Conservation (phyloP, 2,797 vertebrate species). For the Astyanax mexicanus region DNA sequence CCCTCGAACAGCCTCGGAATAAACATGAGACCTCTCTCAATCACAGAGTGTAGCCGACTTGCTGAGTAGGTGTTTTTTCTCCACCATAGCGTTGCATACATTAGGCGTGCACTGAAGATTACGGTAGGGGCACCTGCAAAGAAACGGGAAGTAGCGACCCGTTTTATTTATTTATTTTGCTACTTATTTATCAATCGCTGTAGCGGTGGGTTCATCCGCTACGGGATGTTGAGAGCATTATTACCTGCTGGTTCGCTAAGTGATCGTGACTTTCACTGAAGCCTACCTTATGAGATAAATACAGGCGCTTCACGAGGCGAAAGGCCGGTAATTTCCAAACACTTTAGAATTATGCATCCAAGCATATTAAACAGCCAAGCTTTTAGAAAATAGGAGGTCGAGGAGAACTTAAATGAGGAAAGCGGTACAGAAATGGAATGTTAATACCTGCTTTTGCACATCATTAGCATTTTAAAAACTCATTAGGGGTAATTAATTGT, state of each 20-base stretch:
- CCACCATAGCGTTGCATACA: constrained; percentile 25
- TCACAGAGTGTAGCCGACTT: constrained; percentile 42
- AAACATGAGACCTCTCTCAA: constrained; percentile 50
- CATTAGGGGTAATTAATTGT: constrained; percentile 49
- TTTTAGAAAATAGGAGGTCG: constrained; percentile 81
- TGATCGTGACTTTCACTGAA: constrained; percentile 74
- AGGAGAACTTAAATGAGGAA: constrained; percentile 77
- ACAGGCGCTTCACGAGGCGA: constrained; percentile 74
- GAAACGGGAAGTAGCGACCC: constrained; percentile 4
- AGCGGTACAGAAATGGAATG: constrained; percentile 70
- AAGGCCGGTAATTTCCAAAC: constrained; percentile 78
- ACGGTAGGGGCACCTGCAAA: not conserved
- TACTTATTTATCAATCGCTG: constrained; percentile 8
- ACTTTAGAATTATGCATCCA: constrained; percentile 78
- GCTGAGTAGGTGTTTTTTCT: constrained; percentile 51
- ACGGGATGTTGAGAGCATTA: constrained; percentile 71
- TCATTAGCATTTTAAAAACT: constrained; percentile 58
- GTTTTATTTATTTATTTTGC: not conserved
- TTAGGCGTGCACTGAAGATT: constrained; percentile 39
- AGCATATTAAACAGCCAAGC: constrained; percentile 79
- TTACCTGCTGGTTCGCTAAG: constrained; percentile 77
- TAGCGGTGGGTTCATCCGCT: constrained; percentile 6
- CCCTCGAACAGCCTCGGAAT: constrained; percentile 47
- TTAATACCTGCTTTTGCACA: constrained; percentile 66
- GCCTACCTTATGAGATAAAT: constrained; percentile 69